A percentile compares a stretch with the other conserved stretches of the same genome.
Evolutionary conservation across 2,888 invertebrate genomes (phyloP).

Genomic region (Anagyrus pseudococci): DNA sequence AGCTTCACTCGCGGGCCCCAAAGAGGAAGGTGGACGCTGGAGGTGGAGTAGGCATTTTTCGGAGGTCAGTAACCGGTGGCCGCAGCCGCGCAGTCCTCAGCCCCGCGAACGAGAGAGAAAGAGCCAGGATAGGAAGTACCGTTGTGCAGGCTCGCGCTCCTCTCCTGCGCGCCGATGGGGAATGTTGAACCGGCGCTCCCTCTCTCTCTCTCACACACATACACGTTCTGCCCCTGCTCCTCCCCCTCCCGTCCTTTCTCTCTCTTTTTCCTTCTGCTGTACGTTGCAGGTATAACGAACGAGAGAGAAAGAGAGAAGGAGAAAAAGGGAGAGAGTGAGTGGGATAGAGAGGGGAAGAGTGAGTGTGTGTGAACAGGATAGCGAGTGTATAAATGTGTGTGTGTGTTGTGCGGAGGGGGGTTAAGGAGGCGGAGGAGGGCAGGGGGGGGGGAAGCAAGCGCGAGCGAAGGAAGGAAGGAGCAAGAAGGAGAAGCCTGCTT

Average conservation of each 20-base stretch:
- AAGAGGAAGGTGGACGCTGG: too few relatives aligned
- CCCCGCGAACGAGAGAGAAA: slow-evolving; percentile 12
- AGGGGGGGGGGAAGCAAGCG: slow-evolving; percentile 3
- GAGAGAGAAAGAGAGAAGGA: too few relatives aligned
- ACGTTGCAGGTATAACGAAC: too few relatives aligned
- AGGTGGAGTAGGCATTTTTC: too few relatives aligned
- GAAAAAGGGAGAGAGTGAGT: neutral
- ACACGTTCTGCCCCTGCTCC: neutral
- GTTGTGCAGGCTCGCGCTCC: slow-evolving; percentile 48
- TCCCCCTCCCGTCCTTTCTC: too few relatives aligned
- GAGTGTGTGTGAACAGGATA: neutral
- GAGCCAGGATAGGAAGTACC: slow-evolving; percentile 51
- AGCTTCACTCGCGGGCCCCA: too few relatives aligned
- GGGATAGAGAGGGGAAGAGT: neutral
- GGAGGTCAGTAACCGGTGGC: slow-evolving; percentile 62
- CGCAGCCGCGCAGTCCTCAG: too few relatives aligned
- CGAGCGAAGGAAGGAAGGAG: slow-evolving; percentile 24
- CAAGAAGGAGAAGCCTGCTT: slow-evolving; percentile 29
- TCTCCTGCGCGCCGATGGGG: slow-evolving; percentile 57
- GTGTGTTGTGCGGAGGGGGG: neutral
- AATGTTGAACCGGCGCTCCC: slow-evolving; percentile 50
- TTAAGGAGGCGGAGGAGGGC: slow-evolving; percentile 6
- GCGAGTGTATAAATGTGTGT: neutral
- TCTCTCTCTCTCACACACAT: slow-evolving; percentile 5
- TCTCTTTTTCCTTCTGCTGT: too few relatives aligned